Evolutionary conservation across 2,888 invertebrate genomes (phyloP), one percentile per base, ranked within the genome.

Genomic region (Drosophila prostipennis): DNA sequence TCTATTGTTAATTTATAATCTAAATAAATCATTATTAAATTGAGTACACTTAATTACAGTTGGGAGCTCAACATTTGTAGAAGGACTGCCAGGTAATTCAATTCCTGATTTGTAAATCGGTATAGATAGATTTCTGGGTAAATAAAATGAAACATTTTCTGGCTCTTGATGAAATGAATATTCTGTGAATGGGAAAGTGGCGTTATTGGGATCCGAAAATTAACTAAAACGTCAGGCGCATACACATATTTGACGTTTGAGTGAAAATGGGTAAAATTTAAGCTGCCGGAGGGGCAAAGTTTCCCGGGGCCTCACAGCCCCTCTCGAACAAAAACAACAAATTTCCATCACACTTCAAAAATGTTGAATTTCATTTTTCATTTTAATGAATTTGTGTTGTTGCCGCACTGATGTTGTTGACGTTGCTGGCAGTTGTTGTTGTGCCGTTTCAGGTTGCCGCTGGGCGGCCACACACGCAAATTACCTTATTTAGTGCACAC

Each of bases 401-500:
- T 86, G 71, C 63, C 40, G 67, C 49, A 34, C 48, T 46, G 32
- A 19, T 32, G 65, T 67, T 74, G 68, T 70, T 69, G 58, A 52
- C 58, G 58, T 71, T 49, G 51, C 52, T 58, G 51, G 43, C 40
- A 53, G 52, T 55, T 57, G 52, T 67, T 80, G 61, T 72, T 77
- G 71, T 56, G 73, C 67, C 72, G 71, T 57, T 73, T 70, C 67
- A 63, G 74, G 76, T 55, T 76, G 87, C 68, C 72, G 61, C 69
- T 64, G 68, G 49, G 48, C 55, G 59, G 51, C 49, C 74, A 51
- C 76, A 80, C 72, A 80, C 88, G 81, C 90, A 90, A 90, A 90
- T 90, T 90, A 90, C 88, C 88, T 83, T 83, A 89, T 89, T 84
- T 86, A 83, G 88, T 83, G 77, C 73, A 77, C 76, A 84, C 81